These are phyloP conservation scores for Cyclophora punctaria DNA, from an alignment of 2,888 invertebrate genomes.

Conservation along the genomic window DNA sequence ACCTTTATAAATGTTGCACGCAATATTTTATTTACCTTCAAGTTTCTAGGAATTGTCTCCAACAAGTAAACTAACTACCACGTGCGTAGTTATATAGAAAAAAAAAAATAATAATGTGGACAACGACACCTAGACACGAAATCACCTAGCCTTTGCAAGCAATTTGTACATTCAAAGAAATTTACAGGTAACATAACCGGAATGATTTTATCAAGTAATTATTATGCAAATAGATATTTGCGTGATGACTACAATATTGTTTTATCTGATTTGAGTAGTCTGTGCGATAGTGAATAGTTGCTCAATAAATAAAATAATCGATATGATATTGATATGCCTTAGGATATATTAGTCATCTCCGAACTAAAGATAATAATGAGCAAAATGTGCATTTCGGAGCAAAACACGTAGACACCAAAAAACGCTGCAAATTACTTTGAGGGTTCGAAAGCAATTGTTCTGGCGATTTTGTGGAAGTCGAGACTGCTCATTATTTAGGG, in stretches of 20 bases:
- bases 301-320: not conserved
- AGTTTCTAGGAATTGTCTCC: slow-evolving; percentile 45
- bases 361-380: not conserved
- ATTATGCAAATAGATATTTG: not conserved
- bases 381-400: not conserved
- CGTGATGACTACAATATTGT: not conserved
- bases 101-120: slow-evolving; percentile 37
- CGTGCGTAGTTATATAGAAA: slow-evolving; percentile 39
- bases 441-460: not conserved
- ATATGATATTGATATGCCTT: no score
- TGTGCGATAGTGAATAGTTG: not conserved
- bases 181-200: not conserved
- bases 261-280: not conserved
- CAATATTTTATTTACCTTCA: slow-evolving; percentile 29
- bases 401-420: no score
- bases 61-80: slow-evolving; percentile 36
- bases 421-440: not conserved
- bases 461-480: not conserved
- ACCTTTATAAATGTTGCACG: slow-evolving; percentile 16
- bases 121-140: slow-evolving; percentile 13
- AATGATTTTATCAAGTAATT: not conserved
- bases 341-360: no score
- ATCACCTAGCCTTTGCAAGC: not conserved
- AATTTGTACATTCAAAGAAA: not conserved
- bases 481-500: slow-evolving; percentile 9